phyloP scores from a whole-genome alignment of 2,888 invertebrate genomes.

The Rhingia rostrata region DNA sequence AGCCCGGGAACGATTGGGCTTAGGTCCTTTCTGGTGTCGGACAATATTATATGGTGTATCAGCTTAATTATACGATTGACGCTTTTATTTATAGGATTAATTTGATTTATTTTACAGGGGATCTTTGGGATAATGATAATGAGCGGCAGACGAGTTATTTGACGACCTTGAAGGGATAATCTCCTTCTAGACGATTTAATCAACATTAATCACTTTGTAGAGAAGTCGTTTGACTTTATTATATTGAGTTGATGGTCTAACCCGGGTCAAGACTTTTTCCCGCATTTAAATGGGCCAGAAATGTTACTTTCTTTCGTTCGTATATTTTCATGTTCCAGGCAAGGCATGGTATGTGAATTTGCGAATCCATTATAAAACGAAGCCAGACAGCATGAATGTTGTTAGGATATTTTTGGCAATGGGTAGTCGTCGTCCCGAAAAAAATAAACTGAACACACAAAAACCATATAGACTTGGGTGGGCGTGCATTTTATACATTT shows the following conservation, averaged over 20 bases:
- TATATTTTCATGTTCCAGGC: conserved; percentile 23
- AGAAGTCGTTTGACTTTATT: conserved; percentile 24
- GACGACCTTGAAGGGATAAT: background rate
- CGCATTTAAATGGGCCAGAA: background rate
- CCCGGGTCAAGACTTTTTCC: background rate
- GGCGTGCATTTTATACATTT: background rate
- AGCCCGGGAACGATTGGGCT: background rate
- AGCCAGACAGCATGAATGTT: conserved; percentile 26
- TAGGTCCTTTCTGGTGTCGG: conserved; percentile 10
- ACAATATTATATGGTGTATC: conserved; percentile 41
- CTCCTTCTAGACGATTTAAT: conserved; percentile 37
- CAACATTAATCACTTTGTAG: conserved; percentile 36
- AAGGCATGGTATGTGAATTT: conserved; percentile 23
- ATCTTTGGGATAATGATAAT: conserved; percentile 18
- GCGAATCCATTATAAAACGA: conserved; percentile 33
- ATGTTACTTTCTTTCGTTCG: background rate
- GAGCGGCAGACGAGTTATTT: background rate
- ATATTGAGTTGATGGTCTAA: conserved; percentile 15
- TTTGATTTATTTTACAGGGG: conserved; percentile 22
- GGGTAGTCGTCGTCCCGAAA: conserved; percentile 26
- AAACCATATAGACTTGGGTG: background rate
- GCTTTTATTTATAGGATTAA: conserved; percentile 57
- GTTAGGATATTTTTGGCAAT: conserved; percentile 14
- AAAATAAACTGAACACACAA: no score
- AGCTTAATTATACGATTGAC: conserved; percentile 62